Evolutionary conservation across 2,797 vertebrate genomes (phyloP), one percentile per base, ranked within the genome.

Genomic region (Lutra lutra): DNA sequence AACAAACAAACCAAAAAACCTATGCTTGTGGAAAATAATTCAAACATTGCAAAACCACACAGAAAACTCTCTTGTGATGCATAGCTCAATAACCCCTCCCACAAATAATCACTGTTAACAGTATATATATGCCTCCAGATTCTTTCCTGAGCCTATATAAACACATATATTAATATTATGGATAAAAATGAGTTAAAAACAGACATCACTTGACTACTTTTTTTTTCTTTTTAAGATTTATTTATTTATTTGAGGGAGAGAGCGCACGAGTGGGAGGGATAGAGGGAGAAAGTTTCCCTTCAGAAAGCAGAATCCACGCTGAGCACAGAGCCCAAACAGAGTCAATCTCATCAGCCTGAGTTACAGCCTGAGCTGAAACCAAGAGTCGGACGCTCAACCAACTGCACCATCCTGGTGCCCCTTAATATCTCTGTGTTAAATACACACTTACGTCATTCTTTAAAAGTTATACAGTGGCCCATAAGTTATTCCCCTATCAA

Each of bases 51-150:
- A 78, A 92, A 66, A 89, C 14, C 27, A 64, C 7, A 56, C 27
- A 40, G 70, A 75, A 60, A 82, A 56, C 23, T 17, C 58, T 58
- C 25, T 48, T 77, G 4, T 23, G 43, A 84, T 84, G 23, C 48
- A 38, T 13, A 90, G 43, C 25, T 23, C 60, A 66, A 84, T 48
- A 18, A 58, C 32, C 3, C 21, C 43, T n/a, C 9, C 23, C 58
- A 32, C 77, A 92, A 83, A 75, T 21, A 56, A 92, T 87, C 43
- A 86, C 27, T 62, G 17, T 84, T 75, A 88, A 77, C 2, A 88
- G 25, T 46, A 80, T 83, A 23, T 58, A 46, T n/a, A 54, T 68
- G 38, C 38, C 25, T 27, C 25, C 9, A 66, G 10, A 88, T 73
- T 62, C 38, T 64, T 51, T 13, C 14, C 72, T 92, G 9, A 77